Evolutionary conservation across 2,888 invertebrate genomes (phyloP).

Genomic region (Acleris cristana): DNA sequence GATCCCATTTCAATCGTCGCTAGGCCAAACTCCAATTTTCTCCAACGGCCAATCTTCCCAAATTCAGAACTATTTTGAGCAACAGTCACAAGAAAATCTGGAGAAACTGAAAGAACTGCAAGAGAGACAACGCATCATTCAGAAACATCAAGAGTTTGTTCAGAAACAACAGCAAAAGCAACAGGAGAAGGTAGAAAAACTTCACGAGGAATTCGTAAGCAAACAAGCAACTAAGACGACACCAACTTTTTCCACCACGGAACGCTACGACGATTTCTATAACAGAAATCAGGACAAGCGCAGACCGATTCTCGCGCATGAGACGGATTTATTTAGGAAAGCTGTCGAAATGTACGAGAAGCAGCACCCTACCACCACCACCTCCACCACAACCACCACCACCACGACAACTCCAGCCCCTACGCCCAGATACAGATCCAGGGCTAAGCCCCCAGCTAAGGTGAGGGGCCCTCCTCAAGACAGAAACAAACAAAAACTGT

Average conservation of each 20-base stretch:
- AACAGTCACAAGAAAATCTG: conserved; percentile 84
- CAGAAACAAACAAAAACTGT: conserved; percentile 82
- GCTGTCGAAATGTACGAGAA: conserved; percentile 87
- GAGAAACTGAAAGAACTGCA: conserved; percentile 87
- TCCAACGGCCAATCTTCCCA: conserved; percentile 79
- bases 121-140: conserved; percentile 88
- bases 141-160: conserved; percentile 90
- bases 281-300: conserved; percentile 69
- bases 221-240: conserved; percentile 87
- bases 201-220: conserved; percentile 88
- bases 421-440: conserved; percentile 64
- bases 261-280: conserved; percentile 70
- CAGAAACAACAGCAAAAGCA: conserved; percentile 92
- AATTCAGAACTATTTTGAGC: conserved; percentile 83
- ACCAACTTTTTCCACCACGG: conserved; percentile 79
- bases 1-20: conserved; percentile 67
- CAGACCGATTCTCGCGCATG: conserved; percentile 85
- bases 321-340: conserved; percentile 85
- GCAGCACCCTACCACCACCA: conserved; percentile 87
- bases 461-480: conserved; percentile 75
- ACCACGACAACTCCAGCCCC: conserved; percentile 80
- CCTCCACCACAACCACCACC: conserved; percentile 86
- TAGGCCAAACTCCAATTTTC: conserved; percentile 73
- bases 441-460: conserved; percentile 59
- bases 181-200: conserved; percentile 88